Evolutionary conservation across 2,888 invertebrate genomes (phyloP).

Genomic region (Tinea semifulvella): DNA sequence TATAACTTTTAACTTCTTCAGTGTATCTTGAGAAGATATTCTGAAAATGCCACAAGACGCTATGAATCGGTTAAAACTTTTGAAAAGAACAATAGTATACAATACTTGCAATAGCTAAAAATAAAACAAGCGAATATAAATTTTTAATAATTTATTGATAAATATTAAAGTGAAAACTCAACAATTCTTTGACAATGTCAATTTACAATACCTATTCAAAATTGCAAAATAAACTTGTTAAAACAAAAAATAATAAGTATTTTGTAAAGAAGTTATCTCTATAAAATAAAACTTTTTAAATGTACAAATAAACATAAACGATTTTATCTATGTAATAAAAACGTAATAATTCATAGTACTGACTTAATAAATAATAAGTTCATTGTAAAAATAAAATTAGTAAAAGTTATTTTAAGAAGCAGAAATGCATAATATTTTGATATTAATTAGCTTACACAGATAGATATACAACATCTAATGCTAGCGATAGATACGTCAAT

Average conservation of each 20-base stretch:
- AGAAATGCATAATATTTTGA: conserved; percentile 36
- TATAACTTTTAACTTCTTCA: no score
- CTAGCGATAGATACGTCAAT: conserved; percentile 33
- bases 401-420: conserved; percentile 27
- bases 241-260: not conserved
- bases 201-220: conserved; percentile 17
- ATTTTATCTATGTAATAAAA: conserved; percentile 34
- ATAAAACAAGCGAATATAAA: conserved; percentile 23
- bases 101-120: no score
- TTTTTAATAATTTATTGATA: conserved; percentile 42
- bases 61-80: no score
- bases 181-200: conserved; percentile 50
- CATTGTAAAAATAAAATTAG: no score
- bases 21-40: no score
- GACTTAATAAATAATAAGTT: not conserved
- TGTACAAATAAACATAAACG: conserved; percentile 35
- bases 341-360: conserved; percentile 41
- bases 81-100: no score
- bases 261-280: no score
- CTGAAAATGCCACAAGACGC: no score
- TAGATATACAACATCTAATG: conserved; percentile 23
- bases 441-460: conserved; percentile 20
- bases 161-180: conserved; percentile 43
- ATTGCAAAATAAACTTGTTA: conserved; percentile 1
- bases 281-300: conserved; percentile 18